Evolutionary conservation across 2,888 invertebrate genomes (phyloP).

Genomic region (Tipula helvola): DNA sequence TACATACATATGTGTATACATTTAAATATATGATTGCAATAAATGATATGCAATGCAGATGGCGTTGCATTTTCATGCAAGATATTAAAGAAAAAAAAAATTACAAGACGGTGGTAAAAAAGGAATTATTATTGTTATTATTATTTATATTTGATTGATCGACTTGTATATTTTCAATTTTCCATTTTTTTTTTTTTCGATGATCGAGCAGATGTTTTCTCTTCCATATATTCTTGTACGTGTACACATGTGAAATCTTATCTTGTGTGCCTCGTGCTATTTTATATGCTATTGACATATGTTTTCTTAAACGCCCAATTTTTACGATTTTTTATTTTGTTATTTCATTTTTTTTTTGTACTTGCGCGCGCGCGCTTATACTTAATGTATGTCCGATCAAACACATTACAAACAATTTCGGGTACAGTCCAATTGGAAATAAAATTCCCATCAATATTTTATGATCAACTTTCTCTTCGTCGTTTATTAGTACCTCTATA

Average conservation of each 20-base stretch:
- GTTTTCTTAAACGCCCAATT: neutral
- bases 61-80: neutral
- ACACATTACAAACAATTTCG: neutral
- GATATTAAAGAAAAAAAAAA: neutral
- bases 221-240: neutral
- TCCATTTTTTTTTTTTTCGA: neutral
- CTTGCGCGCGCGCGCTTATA: neutral
- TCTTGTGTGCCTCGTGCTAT: neutral
- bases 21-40: neutral
- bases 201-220: neutral
- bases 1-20: neutral
- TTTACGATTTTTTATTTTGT: neutral
- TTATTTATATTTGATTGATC: neutral
- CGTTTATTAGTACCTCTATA: neutral
- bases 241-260: neutral
- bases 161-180: neutral
- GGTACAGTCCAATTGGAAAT: neutral
- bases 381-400: neutral
- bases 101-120: neutral
- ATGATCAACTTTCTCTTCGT: neutral
- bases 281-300: neutral
- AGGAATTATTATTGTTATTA: neutral
- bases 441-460: neutral
- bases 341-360: neutral
- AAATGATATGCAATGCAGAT: neutral